Base-by-base conservation (phyloP, 1,140 invertebrate species). In the Holcopasites calliopsidis region DNA sequence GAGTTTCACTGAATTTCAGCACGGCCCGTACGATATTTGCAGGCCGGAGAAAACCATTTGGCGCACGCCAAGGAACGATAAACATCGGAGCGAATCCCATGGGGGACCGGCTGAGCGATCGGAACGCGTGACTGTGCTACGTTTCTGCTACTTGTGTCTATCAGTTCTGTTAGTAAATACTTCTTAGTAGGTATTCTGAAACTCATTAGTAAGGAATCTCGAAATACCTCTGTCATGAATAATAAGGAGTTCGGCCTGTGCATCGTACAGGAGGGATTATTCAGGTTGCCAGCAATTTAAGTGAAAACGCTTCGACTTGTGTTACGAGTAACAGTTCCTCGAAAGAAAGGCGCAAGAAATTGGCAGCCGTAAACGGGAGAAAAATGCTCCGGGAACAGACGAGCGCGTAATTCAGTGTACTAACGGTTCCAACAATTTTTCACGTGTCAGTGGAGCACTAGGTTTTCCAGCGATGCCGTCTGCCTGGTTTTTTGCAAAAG, bases 381-480 rank as follows among this genome's bases (percentile, higher is more conserved):
- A 76, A 69, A 76, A 79, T 55, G 31, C 13, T 42, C 7, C 13
- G 3, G 11, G 8, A 42, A n/a, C 5, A 23, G 49, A 42, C 50
- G 31, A 57, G 44, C 49, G 62, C 49, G 54, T 49, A 44, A 60
- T 7, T 58, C 50, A 57, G 18, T 16, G n/a, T 65, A 44, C 57
- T 73, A 82, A 77, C 62, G 77, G 66, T 80, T 81, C 31, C 35
- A 38, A 28, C 44, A 42, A 54, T 76, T 83, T 75, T 82, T 77
- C 71, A 55, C 57, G 62, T 79, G 54, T 82, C 61, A 76, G 61
- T 83, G 54, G 71, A 72, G 75, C 66, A 82, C 40, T 79, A 21
- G 68, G 76, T 78, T 83, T 69, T 79, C 50, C 57, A 42, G 18
- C 11, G 31, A 18, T 38, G 26, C 11, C 68, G 68, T 62, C 58